Evolutionary conservation across 2,888 invertebrate species (phyloP).

Genomic region (Belgica antarctica): DNA sequence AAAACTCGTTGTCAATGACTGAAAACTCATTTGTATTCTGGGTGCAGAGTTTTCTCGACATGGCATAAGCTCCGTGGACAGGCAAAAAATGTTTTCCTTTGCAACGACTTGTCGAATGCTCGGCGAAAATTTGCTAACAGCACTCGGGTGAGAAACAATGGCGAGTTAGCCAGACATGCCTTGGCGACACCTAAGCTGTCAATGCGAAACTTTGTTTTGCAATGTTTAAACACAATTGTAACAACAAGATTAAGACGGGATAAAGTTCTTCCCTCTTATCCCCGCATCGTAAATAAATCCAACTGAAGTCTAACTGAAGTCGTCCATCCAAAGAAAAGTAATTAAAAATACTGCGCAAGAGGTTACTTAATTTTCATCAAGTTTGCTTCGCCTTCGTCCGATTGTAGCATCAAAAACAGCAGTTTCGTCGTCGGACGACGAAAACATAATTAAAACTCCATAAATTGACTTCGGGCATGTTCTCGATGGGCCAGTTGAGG

Average conservation of each 20-base stretch:
- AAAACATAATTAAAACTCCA: constrained; percentile 36
- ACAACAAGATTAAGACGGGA: background rate
- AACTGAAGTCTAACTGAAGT: background rate
- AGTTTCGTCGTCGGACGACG: too few species aligned
- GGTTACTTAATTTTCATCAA: constrained; percentile 36
- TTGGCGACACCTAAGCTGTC: constrained; percentile 5
- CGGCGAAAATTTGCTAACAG: background rate
- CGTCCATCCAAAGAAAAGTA: constrained; percentile 7
- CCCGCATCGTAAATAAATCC: constrained; percentile 24
- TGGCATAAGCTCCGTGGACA: background rate
- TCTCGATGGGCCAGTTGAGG: background rate
- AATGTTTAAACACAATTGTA: background rate
- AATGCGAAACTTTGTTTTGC: background rate
- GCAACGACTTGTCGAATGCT: too few species aligned
- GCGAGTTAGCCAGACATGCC: background rate
- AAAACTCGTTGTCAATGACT: constrained; percentile 21
- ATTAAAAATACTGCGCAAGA: constrained; percentile 27
- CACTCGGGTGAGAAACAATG: background rate
- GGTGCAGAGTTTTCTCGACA: constrained; percentile 1
- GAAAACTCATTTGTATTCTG: constrained; percentile 15
- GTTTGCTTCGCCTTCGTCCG: background rate
- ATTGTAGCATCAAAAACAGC: background rate
- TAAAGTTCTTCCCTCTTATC: background rate
- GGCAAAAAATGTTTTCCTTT: background rate
- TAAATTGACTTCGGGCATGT: constrained; percentile 13